Percentiles rank a stretch among this genome's conserved stretches.
Conservation (phyloP, 2,113 vertebrate species). For the Python bivittatus region DNA sequence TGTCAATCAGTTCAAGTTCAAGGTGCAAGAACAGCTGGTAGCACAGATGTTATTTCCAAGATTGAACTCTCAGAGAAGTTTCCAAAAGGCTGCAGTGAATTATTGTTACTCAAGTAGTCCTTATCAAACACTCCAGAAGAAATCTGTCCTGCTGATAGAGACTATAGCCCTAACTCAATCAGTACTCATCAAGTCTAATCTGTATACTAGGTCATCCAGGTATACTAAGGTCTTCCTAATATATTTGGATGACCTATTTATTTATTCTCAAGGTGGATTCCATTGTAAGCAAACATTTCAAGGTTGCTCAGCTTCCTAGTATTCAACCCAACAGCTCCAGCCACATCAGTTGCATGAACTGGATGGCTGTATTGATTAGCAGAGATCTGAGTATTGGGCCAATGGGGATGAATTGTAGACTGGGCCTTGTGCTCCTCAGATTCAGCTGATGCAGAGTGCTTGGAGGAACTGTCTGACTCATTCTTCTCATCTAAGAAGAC, state of each 20-base stretch:
- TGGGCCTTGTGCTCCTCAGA: not conserved
- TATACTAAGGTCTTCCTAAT: not conserved
- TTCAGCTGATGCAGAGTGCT: not conserved
- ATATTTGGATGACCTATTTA: not conserved
- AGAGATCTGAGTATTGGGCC: not conserved
- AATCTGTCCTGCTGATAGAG: not conserved
- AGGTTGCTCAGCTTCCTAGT: not conserved
- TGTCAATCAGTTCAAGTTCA: not conserved
- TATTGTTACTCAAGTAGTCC: not conserved
- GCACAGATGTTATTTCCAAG: not conserved
- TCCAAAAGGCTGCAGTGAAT: not conserved
- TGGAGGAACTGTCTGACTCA: too few relatives aligned
- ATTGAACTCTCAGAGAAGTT: not conserved
- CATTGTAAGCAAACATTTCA: not conserved
- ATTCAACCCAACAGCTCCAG: not conserved
- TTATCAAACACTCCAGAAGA: not conserved
- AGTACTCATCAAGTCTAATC: not conserved
- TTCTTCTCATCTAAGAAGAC: too few relatives aligned
- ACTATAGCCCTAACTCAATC: not conserved
- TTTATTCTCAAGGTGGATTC: not conserved
- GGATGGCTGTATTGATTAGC: not conserved
- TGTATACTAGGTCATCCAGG: not conserved
- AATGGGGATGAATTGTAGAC: not conserved
- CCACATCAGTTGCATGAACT: not conserved
- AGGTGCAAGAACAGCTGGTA: not conserved